These are phyloP conservation scores for Microtus oregoni DNA, from an alignment of 2,113 vertebrate species.

Conservation along the genomic window DNA sequence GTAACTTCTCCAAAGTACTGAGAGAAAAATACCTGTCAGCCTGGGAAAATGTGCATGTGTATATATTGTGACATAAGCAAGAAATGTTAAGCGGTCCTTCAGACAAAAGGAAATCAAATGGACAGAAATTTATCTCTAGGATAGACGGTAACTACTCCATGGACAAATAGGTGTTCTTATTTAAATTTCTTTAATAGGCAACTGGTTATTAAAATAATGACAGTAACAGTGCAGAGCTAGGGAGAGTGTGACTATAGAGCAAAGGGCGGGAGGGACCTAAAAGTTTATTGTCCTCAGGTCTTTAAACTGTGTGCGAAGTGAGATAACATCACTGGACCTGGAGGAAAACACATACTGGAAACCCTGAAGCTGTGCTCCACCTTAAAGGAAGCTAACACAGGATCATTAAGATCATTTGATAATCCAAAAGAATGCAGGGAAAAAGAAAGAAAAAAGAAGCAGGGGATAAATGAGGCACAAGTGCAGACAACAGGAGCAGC, in stretches of 20 bases:
- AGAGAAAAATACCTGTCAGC: not conserved
- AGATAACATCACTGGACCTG: not conserved
- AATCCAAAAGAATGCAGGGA: not conserved
- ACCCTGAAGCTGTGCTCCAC: not conserved
- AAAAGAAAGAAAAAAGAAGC: not conserved
- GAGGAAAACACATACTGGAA: not conserved
- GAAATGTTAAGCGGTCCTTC: not conserved
- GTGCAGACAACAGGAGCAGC: not conserved
- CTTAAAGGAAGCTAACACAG: not conserved
- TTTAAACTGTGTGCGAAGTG: not conserved
- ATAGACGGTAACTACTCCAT: not conserved
- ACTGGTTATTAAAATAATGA: not conserved
- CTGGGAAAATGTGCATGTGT: not conserved
- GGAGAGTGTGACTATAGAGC: not conserved
- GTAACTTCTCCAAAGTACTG: not conserved
- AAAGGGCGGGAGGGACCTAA: not conserved
- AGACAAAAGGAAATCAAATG: not conserved
- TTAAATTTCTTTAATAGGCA: not conserved
- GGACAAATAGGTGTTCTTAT: not conserved
- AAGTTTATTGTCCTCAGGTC: not conserved
- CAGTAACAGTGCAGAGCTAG: not conserved
- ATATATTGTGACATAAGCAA: not conserved
- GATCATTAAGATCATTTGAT: not conserved
- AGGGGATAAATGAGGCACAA: not conserved
- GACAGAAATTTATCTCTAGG: not conserved